phyloP scores from a whole-genome alignment of 2,888 invertebrate species.

The Cantharis nigra region DNA sequence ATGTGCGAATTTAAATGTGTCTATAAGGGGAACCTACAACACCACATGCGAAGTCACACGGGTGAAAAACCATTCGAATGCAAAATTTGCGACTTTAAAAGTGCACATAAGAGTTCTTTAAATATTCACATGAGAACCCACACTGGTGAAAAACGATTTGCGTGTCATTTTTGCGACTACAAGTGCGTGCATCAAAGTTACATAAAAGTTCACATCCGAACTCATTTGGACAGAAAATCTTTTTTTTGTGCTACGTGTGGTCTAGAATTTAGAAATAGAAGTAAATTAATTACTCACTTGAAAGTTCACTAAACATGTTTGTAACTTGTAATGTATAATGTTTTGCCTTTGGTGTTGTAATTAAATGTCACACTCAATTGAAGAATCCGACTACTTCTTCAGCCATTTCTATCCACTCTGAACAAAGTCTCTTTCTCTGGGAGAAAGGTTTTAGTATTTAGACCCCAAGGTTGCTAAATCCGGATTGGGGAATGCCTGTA shows the following conservation, averaged over 20 bases:
- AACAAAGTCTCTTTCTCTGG: too few species aligned
- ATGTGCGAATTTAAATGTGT: conserved; percentile 51
- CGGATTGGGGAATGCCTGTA: too few species aligned
- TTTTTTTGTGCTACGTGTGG: background rate
- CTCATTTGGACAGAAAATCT: background rate
- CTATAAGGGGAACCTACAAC: conserved; percentile 55
- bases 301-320: background rate
- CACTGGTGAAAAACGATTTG: conserved; percentile 39
- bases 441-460: too few species aligned
- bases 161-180: background rate
- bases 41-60: conserved; percentile 56
- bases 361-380: background rate
- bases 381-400: too few species aligned
- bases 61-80: conserved; percentile 57
- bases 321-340: background rate
- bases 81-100: conserved; percentile 49
- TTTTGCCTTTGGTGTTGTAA: background rate
- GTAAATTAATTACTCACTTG: background rate
- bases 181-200: background rate
- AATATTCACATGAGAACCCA: conserved; percentile 53
- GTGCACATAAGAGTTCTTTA: conserved; percentile 51
- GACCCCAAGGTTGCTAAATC: too few species aligned
- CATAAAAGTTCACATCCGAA: background rate
- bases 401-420: too few species aligned
- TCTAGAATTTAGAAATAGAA: background rate